A percentile compares a stretch with the other conserved stretches of the same genome.
These are phyloP conservation scores for Oenanthe melanoleuca DNA, from an alignment of 2,113 vertebrate species.

Conservation along the genomic window DNA sequence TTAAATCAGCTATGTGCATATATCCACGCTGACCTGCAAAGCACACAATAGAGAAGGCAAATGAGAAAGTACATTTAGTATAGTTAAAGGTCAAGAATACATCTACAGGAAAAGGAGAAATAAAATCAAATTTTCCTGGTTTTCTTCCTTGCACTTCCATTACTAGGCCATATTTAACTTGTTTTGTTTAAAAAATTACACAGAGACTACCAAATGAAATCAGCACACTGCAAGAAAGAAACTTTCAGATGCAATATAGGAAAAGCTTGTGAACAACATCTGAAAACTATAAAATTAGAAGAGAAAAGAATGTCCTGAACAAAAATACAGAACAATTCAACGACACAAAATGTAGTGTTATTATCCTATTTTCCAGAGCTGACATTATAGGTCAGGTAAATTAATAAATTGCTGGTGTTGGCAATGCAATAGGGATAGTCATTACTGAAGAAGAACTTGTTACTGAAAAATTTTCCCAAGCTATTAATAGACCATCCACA, in stretches of 20 bases:
- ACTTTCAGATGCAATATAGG: background rate
- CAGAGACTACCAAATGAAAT: background rate
- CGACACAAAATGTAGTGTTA: background rate
- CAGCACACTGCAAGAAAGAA: background rate
- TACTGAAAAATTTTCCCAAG: constrained; percentile 43
- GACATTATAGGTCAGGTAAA: background rate
- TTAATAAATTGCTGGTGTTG: constrained; percentile 36
- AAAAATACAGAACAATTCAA: background rate
- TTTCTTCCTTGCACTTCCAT: background rate
- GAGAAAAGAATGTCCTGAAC: background rate
- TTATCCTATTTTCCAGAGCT: background rate
- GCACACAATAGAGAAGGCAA: background rate
- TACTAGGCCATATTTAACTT: background rate
- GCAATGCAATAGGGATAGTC: constrained; percentile 8
- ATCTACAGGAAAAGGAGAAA: background rate
- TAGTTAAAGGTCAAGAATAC: background rate
- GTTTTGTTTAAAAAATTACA: background rate
- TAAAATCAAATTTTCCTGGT: background rate
- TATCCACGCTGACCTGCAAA: background rate
- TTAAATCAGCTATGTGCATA: background rate
- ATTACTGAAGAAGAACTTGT: constrained; percentile 30
- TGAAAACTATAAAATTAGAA: background rate
- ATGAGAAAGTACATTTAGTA: background rate
- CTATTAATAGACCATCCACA: constrained; percentile 47
- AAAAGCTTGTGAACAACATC: background rate